Percentiles rank a stretch among this genome's conserved stretches.
Conservation (phyloP, 2,797 vertebrate species). For the Epinephelus coioides region DNA sequence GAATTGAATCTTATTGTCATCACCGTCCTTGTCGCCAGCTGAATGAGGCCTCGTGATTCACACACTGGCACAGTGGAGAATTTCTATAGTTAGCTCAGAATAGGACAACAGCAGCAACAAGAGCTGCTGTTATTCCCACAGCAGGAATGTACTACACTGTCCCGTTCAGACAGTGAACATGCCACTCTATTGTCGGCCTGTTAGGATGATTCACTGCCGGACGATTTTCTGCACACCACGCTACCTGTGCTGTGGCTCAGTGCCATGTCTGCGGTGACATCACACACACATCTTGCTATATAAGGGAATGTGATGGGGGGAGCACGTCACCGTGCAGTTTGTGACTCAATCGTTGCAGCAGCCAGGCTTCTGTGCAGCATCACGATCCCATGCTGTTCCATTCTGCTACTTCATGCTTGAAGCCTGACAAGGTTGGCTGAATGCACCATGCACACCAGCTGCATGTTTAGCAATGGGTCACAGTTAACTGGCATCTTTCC, state of each 20-base stretch:
- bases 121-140: conserved; percentile 54
- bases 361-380: conserved; percentile 45
- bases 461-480: conserved; percentile 23
- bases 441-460: conserved; percentile 49
- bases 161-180: conserved; percentile 21
- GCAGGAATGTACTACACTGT: conserved; percentile 39
- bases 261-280: conserved; percentile 43
- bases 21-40: conserved; percentile 38
- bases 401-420: conserved; percentile 27
- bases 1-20: conserved; percentile 29
- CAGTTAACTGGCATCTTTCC: background rate
- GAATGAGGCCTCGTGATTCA: conserved; percentile 21
- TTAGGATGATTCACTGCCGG: conserved; percentile 59
- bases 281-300: conserved; percentile 37
- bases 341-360: conserved; percentile 56
- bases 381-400: conserved; percentile 17
- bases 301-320: conserved; percentile 45
- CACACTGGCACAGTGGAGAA: conserved; percentile 26
- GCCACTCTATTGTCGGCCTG: conserved; percentile 33
- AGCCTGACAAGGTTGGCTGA: conserved; percentile 34
- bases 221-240: conserved; percentile 28
- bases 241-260: conserved; percentile 23
- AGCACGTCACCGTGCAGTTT: conserved; percentile 27
- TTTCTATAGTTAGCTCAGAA: conserved; percentile 57
- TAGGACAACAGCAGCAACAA: conserved; percentile 37